Conservation (phyloP, 2,113 vertebrate genomes). For the Cryptomyrus ogoouensis region DNA sequence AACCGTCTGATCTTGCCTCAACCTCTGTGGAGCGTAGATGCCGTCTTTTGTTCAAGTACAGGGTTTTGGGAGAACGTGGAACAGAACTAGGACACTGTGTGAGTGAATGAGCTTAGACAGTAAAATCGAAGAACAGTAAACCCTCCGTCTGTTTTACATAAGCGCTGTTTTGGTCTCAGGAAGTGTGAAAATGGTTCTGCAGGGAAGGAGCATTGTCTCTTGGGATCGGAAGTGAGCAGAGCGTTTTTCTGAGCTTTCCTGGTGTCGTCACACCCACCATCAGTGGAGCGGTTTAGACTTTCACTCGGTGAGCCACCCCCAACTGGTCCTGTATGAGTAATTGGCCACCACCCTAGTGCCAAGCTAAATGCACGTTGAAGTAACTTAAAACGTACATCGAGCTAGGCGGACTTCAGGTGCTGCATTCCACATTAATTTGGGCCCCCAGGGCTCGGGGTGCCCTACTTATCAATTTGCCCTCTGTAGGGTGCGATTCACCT, state of each 20-base stretch:
- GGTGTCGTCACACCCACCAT: background rate
- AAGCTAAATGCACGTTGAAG: background rate
- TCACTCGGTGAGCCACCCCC: background rate
- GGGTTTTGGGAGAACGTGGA: background rate
- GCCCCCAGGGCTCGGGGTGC: background rate
- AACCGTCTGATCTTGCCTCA: background rate
- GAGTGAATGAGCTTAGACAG: background rate
- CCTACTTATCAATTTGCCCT: constrained; percentile 6
- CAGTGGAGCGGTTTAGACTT: background rate
- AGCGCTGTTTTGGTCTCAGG: background rate
- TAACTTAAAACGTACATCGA: background rate
- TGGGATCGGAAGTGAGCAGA: background rate
- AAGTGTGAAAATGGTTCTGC: background rate
- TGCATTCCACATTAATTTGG: background rate
- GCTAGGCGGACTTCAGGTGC: background rate
- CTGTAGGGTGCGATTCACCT: background rate
- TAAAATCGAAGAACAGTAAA: background rate
- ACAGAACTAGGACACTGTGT: background rate
- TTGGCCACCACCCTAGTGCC: background rate
- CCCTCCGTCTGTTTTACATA: background rate
- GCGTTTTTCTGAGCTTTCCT: background rate
- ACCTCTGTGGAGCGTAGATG: background rate
- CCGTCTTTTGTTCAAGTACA: background rate
- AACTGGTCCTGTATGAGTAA: background rate
- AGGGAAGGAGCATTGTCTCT: background rate